Base-by-base conservation (phyloP, 2,797 vertebrate genomes). In the Kryptolebias ocellatus region DNA sequence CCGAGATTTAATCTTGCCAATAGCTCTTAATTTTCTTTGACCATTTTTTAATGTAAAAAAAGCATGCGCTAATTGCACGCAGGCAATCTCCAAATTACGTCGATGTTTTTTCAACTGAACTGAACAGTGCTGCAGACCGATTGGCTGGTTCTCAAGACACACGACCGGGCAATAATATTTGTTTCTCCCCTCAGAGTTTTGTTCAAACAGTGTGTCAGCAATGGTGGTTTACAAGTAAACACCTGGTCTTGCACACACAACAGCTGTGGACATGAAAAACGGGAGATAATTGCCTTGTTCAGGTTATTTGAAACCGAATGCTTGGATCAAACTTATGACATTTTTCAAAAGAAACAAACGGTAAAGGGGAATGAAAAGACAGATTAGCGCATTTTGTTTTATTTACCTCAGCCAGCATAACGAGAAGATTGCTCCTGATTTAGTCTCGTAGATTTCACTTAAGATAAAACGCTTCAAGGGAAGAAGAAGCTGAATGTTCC, bases 401-500 rank as follows among this genome's bases (percentile, higher is more conserved):
- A 37, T 37, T 91, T 94, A 93, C 92, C 92, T 93, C 86, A 76
- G 75, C 90, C 86, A 86, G 90, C 92, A 93, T 93, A 62, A 83
- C 68, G 65, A 71, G 77, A 72, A 42, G 72, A 69, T 53, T 46
- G 53, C 61, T 87, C 80, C 78, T 49, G 54, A 76, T 39, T 83
- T 81, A 70, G 66, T 78, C 69, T 70, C 4, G 66, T 50, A 63
- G 64, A 62, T 74, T 69, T 80, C 39, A 44, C 66, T 79, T 77
- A 72, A 66, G 73, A 80, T 51, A 44, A 11, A 65, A 67, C 24
- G 20, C 60, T 78, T 84, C 82, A 53, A 53, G 53, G 11, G 47
- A 67, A 85, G 59, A 50, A 31, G 46, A 53, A 62, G 74, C 68
- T 51, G 61, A 14, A 58, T 61, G 64, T 62, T 80, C 84, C 76